A percentile compares a stretch with the other conserved stretches of the same genome.
These are phyloP conservation scores for Mystacornis crossleyi DNA, from an alignment of 2,113 vertebrate genomes.

Conservation along the genomic window DNA sequence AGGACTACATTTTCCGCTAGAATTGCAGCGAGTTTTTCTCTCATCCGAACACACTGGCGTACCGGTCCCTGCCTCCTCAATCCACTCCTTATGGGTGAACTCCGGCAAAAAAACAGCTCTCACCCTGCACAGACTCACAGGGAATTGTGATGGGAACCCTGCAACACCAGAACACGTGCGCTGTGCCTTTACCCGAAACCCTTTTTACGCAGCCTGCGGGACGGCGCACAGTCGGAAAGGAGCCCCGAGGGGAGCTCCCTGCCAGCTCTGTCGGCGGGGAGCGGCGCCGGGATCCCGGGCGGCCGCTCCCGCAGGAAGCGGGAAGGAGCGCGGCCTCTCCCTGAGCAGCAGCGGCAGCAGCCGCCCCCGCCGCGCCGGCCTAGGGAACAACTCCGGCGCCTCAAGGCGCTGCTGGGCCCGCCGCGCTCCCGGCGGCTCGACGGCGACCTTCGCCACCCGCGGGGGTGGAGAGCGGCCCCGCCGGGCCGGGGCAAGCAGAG, in stretches of 20 bases:
- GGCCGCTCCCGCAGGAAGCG: not conserved
- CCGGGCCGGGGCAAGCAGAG: too few relatives aligned
- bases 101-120: accelerated
- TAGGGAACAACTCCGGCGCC: too few relatives aligned
- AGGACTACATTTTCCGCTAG: not conserved
- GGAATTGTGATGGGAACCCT: not conserved
- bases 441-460: too few relatives aligned
- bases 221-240: not conserved
- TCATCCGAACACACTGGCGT: not conserved
- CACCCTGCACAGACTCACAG: not conserved
- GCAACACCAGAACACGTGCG: accelerated
- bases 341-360: too few relatives aligned
- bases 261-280: not conserved
- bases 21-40: not conserved
- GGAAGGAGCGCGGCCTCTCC: too few relatives aligned
- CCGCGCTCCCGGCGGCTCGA: too few relatives aligned
- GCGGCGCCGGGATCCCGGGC: not conserved
- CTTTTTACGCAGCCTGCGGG: accelerated
- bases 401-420: too few relatives aligned
- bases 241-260: not conserved
- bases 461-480: too few relatives aligned
- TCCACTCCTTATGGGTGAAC: too few relatives aligned
- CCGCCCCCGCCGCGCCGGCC: too few relatives aligned
- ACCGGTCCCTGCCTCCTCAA: not conserved
- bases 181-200: not conserved